phyloP scores from a whole-genome alignment of 2,113 vertebrate genomes.

The Tetrax tetrax region DNA sequence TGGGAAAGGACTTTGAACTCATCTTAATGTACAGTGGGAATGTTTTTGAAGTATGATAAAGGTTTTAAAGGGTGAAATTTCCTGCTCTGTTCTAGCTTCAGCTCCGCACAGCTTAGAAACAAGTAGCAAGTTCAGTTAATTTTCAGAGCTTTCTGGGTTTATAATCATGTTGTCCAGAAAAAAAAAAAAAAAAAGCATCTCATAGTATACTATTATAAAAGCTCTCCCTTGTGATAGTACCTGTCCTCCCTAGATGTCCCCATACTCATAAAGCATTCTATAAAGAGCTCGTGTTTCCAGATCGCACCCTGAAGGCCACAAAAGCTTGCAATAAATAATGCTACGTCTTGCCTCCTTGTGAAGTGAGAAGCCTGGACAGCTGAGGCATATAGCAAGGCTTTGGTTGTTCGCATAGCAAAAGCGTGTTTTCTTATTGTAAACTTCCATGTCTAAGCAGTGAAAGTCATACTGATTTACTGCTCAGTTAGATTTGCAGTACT shows the following conservation, averaged over 20 bases:
- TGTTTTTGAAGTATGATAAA: background rate
- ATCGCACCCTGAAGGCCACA: background rate
- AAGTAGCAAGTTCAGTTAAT: background rate
- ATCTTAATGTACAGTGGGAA: background rate
- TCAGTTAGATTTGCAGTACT: background rate
- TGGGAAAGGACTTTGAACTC: background rate
- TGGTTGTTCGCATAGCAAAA: background rate
- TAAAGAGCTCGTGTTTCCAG: background rate
- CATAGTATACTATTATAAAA: accelerated
- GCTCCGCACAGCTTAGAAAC: background rate
- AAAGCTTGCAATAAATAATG: background rate
- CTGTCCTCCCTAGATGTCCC: background rate
- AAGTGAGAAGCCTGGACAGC: background rate
- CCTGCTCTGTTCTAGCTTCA: background rate
- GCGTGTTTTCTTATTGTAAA: background rate
- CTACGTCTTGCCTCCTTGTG: background rate
- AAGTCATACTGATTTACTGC: background rate
- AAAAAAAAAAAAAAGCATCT: background rate
- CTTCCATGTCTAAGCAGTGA: background rate
- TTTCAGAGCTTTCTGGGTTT: background rate
- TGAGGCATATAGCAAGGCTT: background rate
- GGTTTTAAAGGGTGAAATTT: background rate
- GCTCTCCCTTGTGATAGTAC: background rate
- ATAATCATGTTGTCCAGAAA: background rate
- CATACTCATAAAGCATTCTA: background rate